Conservation (phyloP, 2,113 vertebrate genomes). For the Rhodinocichla rosea region DNA sequence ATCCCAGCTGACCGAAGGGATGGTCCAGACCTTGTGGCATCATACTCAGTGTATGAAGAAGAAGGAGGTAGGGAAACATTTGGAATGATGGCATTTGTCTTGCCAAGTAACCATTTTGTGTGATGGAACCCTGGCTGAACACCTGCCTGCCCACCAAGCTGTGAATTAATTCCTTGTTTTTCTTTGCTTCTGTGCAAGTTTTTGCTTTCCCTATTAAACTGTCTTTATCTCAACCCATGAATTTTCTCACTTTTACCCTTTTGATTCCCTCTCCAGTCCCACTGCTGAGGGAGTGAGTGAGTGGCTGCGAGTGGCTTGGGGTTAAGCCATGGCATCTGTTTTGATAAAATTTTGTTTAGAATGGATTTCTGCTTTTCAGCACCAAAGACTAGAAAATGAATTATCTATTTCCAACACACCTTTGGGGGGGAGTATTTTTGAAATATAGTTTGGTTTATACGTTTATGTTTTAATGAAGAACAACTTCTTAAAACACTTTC, state of each 20-base stretch:
- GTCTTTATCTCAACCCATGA: neutral
- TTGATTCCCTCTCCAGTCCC: neutral
- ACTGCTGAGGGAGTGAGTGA: too few species aligned
- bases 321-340: neutral
- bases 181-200: neutral
- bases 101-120: rapidly evolving
- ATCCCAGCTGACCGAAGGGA: rapidly evolving
- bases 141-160: neutral
- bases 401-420: neutral
- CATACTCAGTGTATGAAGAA: rapidly evolving
- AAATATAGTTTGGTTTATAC: neutral
- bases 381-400: neutral
- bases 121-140: neutral
- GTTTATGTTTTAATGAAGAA: rapidly evolving
- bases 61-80: neutral
- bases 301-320: neutral
- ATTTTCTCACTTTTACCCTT: neutral
- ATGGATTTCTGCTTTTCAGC: rapidly evolving
- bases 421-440: rapidly evolving
- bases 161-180: neutral
- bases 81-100: neutral
- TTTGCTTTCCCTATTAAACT: neutral
- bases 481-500: neutral
- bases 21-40: rapidly evolving
- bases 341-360: neutral